Evolutionary conservation across 2,113 vertebrate species (phyloP).

Genomic region (Chauna torquata): DNA sequence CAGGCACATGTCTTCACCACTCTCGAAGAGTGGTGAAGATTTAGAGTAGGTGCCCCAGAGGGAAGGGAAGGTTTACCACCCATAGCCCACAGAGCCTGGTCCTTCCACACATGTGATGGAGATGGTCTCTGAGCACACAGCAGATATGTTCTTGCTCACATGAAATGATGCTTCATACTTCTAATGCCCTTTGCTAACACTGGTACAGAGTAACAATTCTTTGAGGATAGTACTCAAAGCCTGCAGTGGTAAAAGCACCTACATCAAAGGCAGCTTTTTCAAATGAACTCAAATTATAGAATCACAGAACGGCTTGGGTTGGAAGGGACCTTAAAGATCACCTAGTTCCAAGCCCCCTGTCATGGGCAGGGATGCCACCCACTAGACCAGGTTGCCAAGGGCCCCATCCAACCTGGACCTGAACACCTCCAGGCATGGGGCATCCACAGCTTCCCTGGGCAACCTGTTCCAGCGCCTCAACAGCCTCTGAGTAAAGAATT

Average conservation of each 20-base stretch:
- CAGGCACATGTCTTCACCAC: background rate
- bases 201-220: background rate
- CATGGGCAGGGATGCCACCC: too few species aligned
- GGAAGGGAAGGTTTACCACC: background rate
- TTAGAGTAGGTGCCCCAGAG: rapidly evolving
- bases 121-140: background rate
- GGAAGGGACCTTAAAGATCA: too few species aligned
- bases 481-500: too few species aligned
- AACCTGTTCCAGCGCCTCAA: too few species aligned
- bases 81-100: rapidly evolving
- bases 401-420: too few species aligned
- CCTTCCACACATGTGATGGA: background rate
- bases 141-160: background rate
- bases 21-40: too few species aligned
- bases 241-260: background rate
- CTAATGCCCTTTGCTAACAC: background rate
- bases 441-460: too few species aligned
- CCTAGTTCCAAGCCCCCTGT: too few species aligned
- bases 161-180: background rate
- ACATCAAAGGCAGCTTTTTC: background rate
- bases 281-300: background rate
- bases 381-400: too few species aligned
- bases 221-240: background rate
- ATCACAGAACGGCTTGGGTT: too few species aligned
- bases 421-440: too few species aligned